phyloP scores from a whole-genome alignment of 2,888 invertebrate genomes.

The Eustalomyia histrio region DNA sequence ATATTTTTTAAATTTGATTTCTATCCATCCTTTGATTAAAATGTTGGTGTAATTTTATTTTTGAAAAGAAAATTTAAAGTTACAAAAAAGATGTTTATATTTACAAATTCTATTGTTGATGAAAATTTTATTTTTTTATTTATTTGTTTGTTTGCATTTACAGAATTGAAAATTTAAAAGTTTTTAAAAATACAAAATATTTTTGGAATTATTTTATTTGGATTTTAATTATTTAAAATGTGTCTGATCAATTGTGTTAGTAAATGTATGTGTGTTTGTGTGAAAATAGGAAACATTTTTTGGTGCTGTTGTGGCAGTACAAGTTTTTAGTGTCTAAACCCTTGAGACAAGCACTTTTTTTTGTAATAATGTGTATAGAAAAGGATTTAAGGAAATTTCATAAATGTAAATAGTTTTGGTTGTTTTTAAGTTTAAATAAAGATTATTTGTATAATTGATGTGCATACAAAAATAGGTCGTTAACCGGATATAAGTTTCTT shows the following conservation, averaged over 20 bases:
- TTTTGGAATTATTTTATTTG: no score
- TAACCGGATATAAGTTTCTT: neutral
- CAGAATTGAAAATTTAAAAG: no score
- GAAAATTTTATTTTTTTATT: no score
- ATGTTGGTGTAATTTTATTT: no score
- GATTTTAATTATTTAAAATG: neutral
- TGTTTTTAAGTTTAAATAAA: neutral
- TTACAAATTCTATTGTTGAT: no score
- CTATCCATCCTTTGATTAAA: no score
- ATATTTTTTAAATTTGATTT: no score
- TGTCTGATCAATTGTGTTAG: neutral
- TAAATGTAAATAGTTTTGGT: neutral
- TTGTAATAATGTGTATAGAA: neutral
- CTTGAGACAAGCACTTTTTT: slow-evolving; percentile 43
- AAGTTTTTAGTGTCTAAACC: slow-evolving; percentile 50
- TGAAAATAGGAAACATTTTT: slow-evolving; percentile 12
- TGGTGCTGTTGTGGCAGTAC: slow-evolving; percentile 5
- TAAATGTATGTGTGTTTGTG: neutral
- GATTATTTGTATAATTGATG: neutral
- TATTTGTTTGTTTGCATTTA: no score
- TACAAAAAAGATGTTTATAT: no score
- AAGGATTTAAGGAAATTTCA: neutral
- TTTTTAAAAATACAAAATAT: no score
- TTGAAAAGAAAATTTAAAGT: no score
- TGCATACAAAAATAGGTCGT: neutral